A percentile compares a stretch with the other conserved stretches of the same genome.
Conservation (phyloP, 2,797 vertebrate species). For the Enteromius trimaculatus region DNA sequence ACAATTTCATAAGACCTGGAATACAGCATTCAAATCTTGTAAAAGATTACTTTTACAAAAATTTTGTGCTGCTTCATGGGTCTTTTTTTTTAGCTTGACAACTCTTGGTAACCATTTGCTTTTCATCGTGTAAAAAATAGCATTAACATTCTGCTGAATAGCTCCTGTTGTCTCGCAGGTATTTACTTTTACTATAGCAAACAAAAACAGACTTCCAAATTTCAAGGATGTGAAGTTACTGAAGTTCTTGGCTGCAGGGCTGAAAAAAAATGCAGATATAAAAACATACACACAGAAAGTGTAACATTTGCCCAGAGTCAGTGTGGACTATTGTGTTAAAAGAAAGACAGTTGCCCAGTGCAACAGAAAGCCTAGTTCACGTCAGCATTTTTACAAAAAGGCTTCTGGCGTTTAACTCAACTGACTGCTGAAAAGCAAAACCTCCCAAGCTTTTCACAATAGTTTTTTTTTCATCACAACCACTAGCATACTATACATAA, state of each 20-base stretch:
- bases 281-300: not conserved
- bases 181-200: not conserved
- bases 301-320: constrained; percentile 19
- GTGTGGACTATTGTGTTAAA: constrained; percentile 24
- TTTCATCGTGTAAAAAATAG: not conserved
- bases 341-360: constrained; percentile 4
- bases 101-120: not conserved
- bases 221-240: not conserved
- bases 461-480: not conserved
- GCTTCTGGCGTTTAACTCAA: constrained; percentile 16
- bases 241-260: not conserved
- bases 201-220: not conserved
- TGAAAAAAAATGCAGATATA: not conserved
- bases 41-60: not conserved
- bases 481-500: not conserved
- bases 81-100: not conserved
- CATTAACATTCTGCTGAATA: not conserved
- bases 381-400: constrained; percentile 49
- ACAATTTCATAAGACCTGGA: not conserved
- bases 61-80: not conserved
- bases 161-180: not conserved
- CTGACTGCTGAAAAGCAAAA: constrained; percentile 38
- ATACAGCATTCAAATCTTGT: too few species aligned
- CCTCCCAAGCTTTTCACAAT: not conserved
- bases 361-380: constrained; percentile 10